Percentiles rank a stretch among this genome's conserved stretches.
These are phyloP conservation scores for Choreutis nemorana DNA, from an alignment of 2,888 invertebrate species.

Conservation along the genomic window DNA sequence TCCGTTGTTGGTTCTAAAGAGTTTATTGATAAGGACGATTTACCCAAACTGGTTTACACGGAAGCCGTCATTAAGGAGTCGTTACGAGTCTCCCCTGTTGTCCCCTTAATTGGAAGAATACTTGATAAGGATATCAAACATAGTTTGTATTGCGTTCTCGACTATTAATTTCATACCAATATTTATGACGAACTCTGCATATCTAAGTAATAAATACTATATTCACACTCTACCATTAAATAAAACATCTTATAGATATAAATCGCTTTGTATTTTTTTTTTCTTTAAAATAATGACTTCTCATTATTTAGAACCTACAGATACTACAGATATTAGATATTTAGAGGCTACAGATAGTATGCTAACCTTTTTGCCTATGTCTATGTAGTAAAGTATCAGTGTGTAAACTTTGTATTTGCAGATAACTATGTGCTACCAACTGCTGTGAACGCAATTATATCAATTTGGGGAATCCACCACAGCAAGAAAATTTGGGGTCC, in stretches of 20 bases:
- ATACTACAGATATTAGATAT: no score
- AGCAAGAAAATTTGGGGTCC: constrained; percentile 11
- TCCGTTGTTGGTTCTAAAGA: constrained; percentile 14
- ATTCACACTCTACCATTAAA: constrained; percentile 1
- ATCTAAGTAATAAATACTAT: constrained; percentile 3
- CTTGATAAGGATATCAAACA: constrained; percentile 20
- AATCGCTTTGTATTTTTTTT: no score
- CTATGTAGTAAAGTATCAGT: no score
- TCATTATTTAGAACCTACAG: no score
- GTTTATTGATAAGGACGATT: constrained; percentile 19
- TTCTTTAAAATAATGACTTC: no score
- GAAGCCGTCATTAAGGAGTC: constrained; percentile 31
- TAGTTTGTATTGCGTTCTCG: constrained; percentile 18
- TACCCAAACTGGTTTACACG: constrained; percentile 22
- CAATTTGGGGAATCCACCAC: constrained; percentile 19
- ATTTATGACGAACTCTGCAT: constrained; percentile 1
- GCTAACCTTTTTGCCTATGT: no score
- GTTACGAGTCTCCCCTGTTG: constrained; percentile 22
- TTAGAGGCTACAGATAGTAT: no score
- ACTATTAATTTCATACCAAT: constrained; percentile 2
- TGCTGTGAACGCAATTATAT: constrained; percentile 19
- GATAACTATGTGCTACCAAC: constrained; percentile 19
- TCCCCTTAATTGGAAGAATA: constrained; percentile 18
- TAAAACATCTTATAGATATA: no score
- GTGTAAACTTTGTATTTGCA: no score